Percentiles rank a stretch among this genome's conserved stretches.
Evolutionary conservation across 2,888 invertebrate genomes (phyloP).

Genomic region (Emmelina monodactyla): DNA sequence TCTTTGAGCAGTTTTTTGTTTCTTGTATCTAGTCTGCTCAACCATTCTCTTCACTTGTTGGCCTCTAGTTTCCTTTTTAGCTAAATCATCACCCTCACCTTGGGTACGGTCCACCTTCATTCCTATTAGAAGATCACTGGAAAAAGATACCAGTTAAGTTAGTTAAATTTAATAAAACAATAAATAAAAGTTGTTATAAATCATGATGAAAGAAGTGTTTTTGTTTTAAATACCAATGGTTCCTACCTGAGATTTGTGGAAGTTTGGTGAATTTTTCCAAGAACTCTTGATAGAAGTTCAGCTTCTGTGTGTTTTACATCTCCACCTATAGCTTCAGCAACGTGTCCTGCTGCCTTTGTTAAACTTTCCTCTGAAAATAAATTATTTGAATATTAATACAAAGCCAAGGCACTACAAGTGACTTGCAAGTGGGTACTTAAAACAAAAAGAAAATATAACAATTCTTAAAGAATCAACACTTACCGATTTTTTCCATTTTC

Average conservation of each 20-base stretch:
- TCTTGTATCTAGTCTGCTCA: conserved; percentile 25
- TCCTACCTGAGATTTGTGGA: conserved; percentile 44
- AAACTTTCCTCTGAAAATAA: conserved; percentile 46
- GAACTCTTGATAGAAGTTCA: conserved; percentile 74
- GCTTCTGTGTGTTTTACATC: conserved; percentile 74
- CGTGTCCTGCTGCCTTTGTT: conserved; percentile 72
- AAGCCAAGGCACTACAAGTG: not conserved
- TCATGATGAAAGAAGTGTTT: not conserved
- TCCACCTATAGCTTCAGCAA: conserved; percentile 75
- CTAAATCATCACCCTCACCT: conserved; percentile 28
- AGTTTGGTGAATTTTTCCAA: conserved; percentile 60
- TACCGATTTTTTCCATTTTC: conserved; percentile 48
- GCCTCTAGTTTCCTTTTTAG: conserved; percentile 40
- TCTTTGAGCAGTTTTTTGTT: not conserved
- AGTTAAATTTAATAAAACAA: conserved; percentile 1
- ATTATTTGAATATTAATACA: not conserved
- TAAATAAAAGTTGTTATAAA: not conserved
- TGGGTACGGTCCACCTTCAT: conserved; percentile 77
- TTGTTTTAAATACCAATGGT: not conserved
- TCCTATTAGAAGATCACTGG: conserved; percentile 75
- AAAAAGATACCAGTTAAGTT: conserved; percentile 12
- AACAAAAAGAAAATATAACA: no score
- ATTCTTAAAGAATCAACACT: conserved; percentile 3
- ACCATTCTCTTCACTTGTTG: conserved; percentile 62
- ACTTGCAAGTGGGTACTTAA: no score